Conservation (phyloP, 2,888 invertebrate genomes). For the Escarpia spicata region DNA sequence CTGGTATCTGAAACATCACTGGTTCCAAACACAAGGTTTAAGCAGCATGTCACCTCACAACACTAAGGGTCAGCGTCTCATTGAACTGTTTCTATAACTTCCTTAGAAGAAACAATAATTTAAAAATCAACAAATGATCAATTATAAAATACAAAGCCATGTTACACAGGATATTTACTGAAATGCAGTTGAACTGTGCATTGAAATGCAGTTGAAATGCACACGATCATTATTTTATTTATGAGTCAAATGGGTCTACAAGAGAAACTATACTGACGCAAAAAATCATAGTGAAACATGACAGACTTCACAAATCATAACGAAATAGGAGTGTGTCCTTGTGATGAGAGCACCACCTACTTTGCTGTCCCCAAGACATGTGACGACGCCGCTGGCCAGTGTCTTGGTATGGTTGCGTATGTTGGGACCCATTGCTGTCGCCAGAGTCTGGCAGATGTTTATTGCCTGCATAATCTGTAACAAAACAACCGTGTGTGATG, state of each 20-base stretch:
- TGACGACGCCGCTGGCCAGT: slow-evolving; percentile 85
- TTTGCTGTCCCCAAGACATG: slow-evolving; percentile 76
- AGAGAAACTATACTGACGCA: neutral
- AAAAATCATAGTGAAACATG: neutral
- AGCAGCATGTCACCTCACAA: neutral
- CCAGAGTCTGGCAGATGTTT: slow-evolving; percentile 83
- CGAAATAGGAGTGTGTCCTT: too few relatives aligned
- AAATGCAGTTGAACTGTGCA: too few relatives aligned
- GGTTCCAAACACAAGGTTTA: neutral
- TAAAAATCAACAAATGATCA: too few relatives aligned
- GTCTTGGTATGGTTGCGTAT: slow-evolving; percentile 82
- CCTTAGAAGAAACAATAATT: neutral
- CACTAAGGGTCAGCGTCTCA: neutral
- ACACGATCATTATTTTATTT: neutral
- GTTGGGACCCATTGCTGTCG: slow-evolving; percentile 81
- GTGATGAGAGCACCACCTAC: slow-evolving; percentile 64
- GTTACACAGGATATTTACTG: too few relatives aligned
- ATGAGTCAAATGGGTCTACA: neutral
- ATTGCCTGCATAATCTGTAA: slow-evolving; percentile 79
- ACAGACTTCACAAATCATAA: too few relatives aligned
- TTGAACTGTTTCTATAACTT: neutral
- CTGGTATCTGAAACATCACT: neutral
- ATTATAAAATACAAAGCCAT: neutral
- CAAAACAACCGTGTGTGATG: neutral
- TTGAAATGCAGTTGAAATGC: neutral